Percentiles rank a stretch among this genome's conserved stretches.
phyloP scores from a whole-genome alignment of 1,140 invertebrate species.

The Psix sp. region DNA sequence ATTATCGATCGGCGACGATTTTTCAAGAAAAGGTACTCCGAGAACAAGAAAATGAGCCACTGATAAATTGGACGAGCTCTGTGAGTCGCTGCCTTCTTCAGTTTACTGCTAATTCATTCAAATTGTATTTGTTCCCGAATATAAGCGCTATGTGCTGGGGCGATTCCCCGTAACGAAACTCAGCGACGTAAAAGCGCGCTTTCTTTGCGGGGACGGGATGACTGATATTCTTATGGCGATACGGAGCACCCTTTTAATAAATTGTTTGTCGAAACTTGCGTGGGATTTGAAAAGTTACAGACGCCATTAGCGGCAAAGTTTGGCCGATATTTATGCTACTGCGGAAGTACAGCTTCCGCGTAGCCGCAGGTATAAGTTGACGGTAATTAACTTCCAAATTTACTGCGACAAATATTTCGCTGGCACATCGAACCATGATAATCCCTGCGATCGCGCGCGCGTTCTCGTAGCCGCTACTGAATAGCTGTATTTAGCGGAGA shows the following conservation, averaged over 20 bases:
- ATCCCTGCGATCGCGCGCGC: conserved; percentile 2
- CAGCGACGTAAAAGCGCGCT: conserved; percentile 4
- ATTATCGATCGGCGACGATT: not conserved
- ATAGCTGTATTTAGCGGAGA: conserved; percentile 14
- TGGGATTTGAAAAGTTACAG: conserved; percentile 65
- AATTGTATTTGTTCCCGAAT: conserved; percentile 74
- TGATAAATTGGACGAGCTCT: conserved; percentile 47
- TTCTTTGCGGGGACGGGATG: conserved; percentile 18
- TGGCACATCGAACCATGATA: conserved; percentile 9
- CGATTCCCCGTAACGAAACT: conserved; percentile 14
- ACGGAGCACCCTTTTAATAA: conserved; percentile 49
- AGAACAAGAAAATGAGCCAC: conserved; percentile 17
- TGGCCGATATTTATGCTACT: conserved; percentile 41
- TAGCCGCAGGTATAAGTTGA: conserved; percentile 8
- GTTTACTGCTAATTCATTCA: conserved; percentile 76
- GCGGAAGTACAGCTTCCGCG: conserved; percentile 8
- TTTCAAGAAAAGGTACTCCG: not conserved
- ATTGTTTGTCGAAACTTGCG: conserved; percentile 55
- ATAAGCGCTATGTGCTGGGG: conserved; percentile 52
- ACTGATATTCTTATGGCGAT: conserved; percentile 18
- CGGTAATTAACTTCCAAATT: conserved; percentile 13
- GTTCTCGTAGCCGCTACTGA: not conserved
- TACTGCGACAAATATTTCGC: conserved; percentile 8
- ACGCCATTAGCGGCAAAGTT: conserved; percentile 42
- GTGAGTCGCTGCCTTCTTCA: conserved; percentile 64